Base-by-base conservation (phyloP, 2,797 vertebrate genomes). In the Manis javanica region DNA sequence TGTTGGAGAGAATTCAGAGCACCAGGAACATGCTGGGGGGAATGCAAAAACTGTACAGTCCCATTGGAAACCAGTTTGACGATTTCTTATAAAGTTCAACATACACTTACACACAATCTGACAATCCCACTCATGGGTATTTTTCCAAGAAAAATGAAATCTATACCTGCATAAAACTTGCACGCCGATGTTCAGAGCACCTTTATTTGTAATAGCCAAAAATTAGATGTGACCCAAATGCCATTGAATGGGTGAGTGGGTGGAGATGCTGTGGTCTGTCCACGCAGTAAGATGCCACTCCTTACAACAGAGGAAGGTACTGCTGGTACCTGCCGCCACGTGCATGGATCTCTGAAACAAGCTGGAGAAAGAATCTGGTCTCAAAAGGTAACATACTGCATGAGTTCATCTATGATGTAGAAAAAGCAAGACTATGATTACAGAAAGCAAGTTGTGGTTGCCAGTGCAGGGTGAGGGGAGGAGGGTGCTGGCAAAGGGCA, bases 401-500 rank as follows among this genome's bases (percentile, higher is more conserved):
- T 3, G 8, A 23, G 1, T 7, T 7, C n/a, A 12, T 29, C 7
- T 13, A 8, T 16, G 46, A 46, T 46, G 8, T 1, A 1, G 49
- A 46, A 13, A n/a, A 57, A 18, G 61, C 16, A 2, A 12, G 66
- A 9, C 59, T 2, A 1, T 7, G 2, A 7, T 34, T 4, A 1
- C 31, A 23, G 42, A 26, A 34, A 24, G 34, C 10, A 15, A 15
- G 13, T 3, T 29, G 69, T 16, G 59, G 83, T 10, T 9, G 19
- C 29, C 85, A 37, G 24, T 3, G 3, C 1, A 0, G 72, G 31
- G 18, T 0, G 3, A 7, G 81, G 51, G 26, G 1, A 11, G 68
- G 68, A 42, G 42, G 68, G 21, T 12, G 2, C 23, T 26, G 23
- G 68, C 68, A 26, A 42, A 26, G 37, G 68, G 21, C 21, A 15